A percentile compares a stretch with the other conserved stretches of the same genome.
These are phyloP conservation scores for Calliscelio sp. DNA, from an alignment of 2,888 invertebrate genomes.

Conservation along the genomic window DNA sequence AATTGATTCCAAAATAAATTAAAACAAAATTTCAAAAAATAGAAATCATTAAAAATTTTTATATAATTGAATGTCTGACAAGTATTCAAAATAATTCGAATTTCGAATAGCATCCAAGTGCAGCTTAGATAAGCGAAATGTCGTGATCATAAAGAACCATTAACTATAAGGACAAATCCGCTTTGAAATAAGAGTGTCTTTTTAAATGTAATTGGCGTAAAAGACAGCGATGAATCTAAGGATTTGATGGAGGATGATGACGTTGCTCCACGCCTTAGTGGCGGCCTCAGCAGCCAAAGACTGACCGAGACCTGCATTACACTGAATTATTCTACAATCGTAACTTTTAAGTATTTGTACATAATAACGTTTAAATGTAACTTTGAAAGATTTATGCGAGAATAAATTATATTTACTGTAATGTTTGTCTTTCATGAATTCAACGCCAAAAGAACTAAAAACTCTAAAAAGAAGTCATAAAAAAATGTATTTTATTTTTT, in stretches of 20 bases:
- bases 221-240: constrained; percentile 10
- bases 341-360: constrained; percentile 84
- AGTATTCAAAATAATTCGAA: too few relatives aligned
- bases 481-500: too few relatives aligned
- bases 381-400: constrained; percentile 81
- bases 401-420: constrained; percentile 85
- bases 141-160: too few relatives aligned
- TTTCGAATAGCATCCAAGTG: too few relatives aligned
- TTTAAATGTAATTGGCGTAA: not conserved
- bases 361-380: constrained; percentile 83
- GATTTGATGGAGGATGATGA: constrained; percentile 61
- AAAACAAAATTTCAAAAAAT: too few relatives aligned
- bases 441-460: too few relatives aligned
- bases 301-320: constrained; percentile 86
- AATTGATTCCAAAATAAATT: too few relatives aligned
- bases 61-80: too few relatives aligned
- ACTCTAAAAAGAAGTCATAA: too few relatives aligned
- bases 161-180: constrained; percentile 30
- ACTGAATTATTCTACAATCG: constrained; percentile 83
- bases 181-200: constrained; percentile 7
- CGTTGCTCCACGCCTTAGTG: constrained; percentile 79
- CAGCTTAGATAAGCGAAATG: not conserved
- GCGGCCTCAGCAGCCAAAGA: constrained; percentile 84
- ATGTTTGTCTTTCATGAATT: too few relatives aligned
- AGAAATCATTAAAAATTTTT: too few relatives aligned